Evolutionary conservation across 2,113 vertebrate species (phyloP), one percentile per base, ranked within the genome.

Genomic region (Pelusios castaneus): DNA sequence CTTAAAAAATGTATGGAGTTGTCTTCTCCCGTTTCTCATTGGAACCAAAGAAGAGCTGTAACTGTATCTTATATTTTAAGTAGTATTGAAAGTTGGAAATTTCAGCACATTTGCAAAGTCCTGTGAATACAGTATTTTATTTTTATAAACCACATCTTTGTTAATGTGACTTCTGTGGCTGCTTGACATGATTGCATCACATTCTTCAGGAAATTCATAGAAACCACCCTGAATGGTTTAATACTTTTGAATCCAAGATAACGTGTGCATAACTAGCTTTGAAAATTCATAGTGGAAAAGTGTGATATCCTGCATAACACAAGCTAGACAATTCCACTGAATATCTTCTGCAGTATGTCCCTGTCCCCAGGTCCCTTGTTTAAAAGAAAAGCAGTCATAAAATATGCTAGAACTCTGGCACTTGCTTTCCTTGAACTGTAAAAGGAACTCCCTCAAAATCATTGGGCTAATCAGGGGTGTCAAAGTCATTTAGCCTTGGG

Each of bases 111-210:
- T 80, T 31, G 38, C 85, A 77, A 92, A 92, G 80, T 60, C 47
- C 78, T 90, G 73, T 79, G 77, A 84, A 2, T 56, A 24, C 38
- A 24, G 14, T 56, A 60, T 90, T 95, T 95, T 1, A 45, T 89
- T 95, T 96, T 92, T 77, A 81, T 95, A 93, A 31, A 34, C 80
- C 77, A 70, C 56, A 84, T 89, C 22, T 87, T 89, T 84, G 73
- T 70, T 94, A 92, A 87, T 80, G 92, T 2, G 0, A 22, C 25
- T 94, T 91, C 82, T 91, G 92, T 81, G 86, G 70, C 88, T 94
- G 70, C 92, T 22, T 94, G 91, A 87, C 94, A 76, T 1, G 2
- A 14, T 90, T 90, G 91, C 73, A n/a, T 92, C 82, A 90, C 52
- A 60, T n/a, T 96, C 92, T 25, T 22, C 25, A 77, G 80, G 41